A percentile compares a stretch with the other conserved stretches of the same genome.
phyloP scores from a whole-genome alignment of 2,113 vertebrate genomes.

The Capricornis sumatraensis region DNA sequence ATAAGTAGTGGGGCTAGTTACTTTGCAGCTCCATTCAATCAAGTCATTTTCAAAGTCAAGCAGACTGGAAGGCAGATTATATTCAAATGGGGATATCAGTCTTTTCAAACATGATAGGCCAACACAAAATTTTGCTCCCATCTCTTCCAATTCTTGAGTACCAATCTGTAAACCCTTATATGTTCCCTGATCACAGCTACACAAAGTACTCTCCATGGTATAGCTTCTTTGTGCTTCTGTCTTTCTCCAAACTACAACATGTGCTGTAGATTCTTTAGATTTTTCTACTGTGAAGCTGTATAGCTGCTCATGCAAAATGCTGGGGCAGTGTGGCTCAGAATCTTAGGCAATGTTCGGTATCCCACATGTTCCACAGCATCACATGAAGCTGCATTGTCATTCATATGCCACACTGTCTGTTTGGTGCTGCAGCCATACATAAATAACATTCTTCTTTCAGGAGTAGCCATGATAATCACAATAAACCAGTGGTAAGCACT shows the following conservation, averaged over 20 bases:
- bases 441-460: slow-evolving; percentile 97
- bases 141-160: slow-evolving; percentile 96
- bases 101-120: slow-evolving; percentile 92
- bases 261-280: slow-evolving; percentile 96
- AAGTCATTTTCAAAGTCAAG: slow-evolving; percentile 93
- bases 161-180: slow-evolving; percentile 98
- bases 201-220: slow-evolving; percentile 98
- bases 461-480: slow-evolving; percentile 98
- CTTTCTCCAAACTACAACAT: slow-evolving; percentile 97
- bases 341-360: slow-evolving; percentile 91
- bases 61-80: slow-evolving; percentile 87
- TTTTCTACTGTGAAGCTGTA: slow-evolving; percentile 99
- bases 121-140: slow-evolving; percentile 97
- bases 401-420: slow-evolving; percentile 95
- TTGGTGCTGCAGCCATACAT: slow-evolving; percentile 99
- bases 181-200: slow-evolving; percentile 97
- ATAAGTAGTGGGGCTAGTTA: slow-evolving; percentile 89
- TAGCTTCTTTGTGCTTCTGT: slow-evolving; percentile 96
- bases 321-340: slow-evolving; percentile 92
- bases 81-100: slow-evolving; percentile 85
- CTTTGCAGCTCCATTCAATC: slow-evolving; percentile 91
- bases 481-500: slow-evolving; percentile 73
- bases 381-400: slow-evolving; percentile 83
- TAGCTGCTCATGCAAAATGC: slow-evolving; percentile 94
- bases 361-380: slow-evolving; percentile 91